Evolutionary conservation across 2,888 invertebrate species (phyloP).

Genomic region (Quadroppia sp.): DNA sequence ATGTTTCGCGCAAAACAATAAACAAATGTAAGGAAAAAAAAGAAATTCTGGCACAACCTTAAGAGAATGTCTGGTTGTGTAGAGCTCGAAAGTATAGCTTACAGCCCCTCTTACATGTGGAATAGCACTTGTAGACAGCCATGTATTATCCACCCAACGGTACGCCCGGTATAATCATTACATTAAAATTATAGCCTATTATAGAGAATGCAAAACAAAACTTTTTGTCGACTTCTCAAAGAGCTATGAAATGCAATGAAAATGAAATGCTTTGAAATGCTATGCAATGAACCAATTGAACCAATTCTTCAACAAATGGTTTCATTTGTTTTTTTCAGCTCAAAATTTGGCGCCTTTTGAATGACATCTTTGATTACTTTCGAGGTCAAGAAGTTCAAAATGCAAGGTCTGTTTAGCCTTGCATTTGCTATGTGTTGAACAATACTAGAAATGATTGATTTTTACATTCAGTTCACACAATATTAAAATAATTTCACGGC

Average conservation of each 20-base stretch:
- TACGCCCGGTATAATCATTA: slow-evolving; percentile 21
- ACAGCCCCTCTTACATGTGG: not conserved
- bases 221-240: too few species aligned
- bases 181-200: not conserved
- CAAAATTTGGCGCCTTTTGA: not conserved
- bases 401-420: not conserved
- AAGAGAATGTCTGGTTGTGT: not conserved
- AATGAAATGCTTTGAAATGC: too few species aligned
- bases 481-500: not conserved
- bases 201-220: not conserved
- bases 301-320: too few species aligned
- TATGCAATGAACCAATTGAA: too few species aligned
- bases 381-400: not conserved
- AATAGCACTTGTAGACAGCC: slow-evolving; percentile 16
- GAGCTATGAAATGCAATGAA: too few species aligned
- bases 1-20: not conserved
- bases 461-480: not conserved
- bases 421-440: not conserved
- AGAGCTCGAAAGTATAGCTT: not conserved
- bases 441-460: slow-evolving; percentile 15
- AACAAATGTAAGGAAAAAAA: not conserved
- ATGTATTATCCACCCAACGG: slow-evolving; percentile 8
- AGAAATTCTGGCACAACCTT: not conserved
- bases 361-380: not conserved
- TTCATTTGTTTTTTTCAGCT: too few species aligned